These are phyloP conservation scores for Aptenodytes patagonicus DNA, from an alignment of 2,113 vertebrate species.

Conservation along the genomic window DNA sequence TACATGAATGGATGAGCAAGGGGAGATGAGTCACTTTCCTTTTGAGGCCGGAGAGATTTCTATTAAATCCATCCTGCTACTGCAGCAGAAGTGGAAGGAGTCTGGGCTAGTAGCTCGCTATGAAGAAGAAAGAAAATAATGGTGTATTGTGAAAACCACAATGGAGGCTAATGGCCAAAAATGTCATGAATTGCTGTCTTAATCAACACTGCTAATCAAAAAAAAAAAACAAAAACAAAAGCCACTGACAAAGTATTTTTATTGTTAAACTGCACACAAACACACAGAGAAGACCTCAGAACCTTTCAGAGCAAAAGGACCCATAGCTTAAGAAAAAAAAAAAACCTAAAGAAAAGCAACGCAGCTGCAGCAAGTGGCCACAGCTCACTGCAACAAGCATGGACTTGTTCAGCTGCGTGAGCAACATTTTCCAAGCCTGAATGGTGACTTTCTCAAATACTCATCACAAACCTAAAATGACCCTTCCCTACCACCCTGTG, in stretches of 20 bases:
- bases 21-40: not conserved
- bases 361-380: conserved; percentile 14
- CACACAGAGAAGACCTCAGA: not conserved
- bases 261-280: not conserved
- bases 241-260: not conserved
- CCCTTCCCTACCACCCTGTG: not conserved
- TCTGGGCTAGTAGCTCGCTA: not conserved
- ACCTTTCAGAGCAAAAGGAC: not conserved
- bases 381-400: not conserved
- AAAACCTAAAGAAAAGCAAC: not conserved
- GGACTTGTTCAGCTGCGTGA: not conserved
- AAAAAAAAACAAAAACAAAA: not conserved
- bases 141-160: conserved; percentile 19
- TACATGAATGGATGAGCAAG: not conserved
- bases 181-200: not conserved
- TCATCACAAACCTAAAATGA: not conserved
- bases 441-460: conserved; percentile 23
- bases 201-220: not conserved
- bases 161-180: not conserved
- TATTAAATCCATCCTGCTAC: not conserved
- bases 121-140: conserved; percentile 3
- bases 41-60: not conserved
- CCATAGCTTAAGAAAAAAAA: not conserved
- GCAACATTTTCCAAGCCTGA: conserved; percentile 29
- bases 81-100: not conserved